phyloP scores from a whole-genome alignment of 2,888 invertebrate genomes.

The Drosophila stalkeri region DNA sequence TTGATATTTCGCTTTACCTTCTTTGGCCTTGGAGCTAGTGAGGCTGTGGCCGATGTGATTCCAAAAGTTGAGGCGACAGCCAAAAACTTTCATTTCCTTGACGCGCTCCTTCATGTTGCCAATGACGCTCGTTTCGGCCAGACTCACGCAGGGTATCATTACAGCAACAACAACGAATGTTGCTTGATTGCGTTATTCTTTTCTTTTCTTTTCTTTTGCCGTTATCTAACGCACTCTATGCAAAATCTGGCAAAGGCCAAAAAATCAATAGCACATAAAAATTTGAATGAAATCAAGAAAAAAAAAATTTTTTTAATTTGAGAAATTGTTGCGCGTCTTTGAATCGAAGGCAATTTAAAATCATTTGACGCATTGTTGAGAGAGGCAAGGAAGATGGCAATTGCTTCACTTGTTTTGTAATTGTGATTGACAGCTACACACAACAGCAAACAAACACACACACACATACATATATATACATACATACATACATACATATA shows the following conservation, averaged over 20 bases:
- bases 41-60: constrained; percentile 85
- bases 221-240: constrained; percentile 33
- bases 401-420: constrained; percentile 44
- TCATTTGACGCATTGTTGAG: constrained; percentile 43
- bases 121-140: constrained; percentile 86
- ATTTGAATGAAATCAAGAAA: constrained; percentile 7
- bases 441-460: constrained; percentile 12
- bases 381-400: background rate
- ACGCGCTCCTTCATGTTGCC: constrained; percentile 86
- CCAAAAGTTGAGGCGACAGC: constrained; percentile 86
- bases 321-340: constrained; percentile 21
- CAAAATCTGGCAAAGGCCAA: constrained; percentile 32
- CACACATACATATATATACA: background rate
- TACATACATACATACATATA: background rate
- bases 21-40: constrained; percentile 84
- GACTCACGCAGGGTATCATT: constrained; percentile 86
- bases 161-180: constrained; percentile 29
- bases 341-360: constrained; percentile 41
- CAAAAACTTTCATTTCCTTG: constrained; percentile 86
- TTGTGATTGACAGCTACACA: constrained; percentile 48
- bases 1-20: constrained; percentile 59
- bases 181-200: constrained; percentile 13
- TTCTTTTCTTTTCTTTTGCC: background rate
- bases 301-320: constrained; percentile 14
- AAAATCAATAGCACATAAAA: constrained; percentile 10